Evolutionary conservation across 2,797 vertebrate species (phyloP), one percentile per base, ranked within the genome.

Genomic region (Hemibagrus guttatus): DNA sequence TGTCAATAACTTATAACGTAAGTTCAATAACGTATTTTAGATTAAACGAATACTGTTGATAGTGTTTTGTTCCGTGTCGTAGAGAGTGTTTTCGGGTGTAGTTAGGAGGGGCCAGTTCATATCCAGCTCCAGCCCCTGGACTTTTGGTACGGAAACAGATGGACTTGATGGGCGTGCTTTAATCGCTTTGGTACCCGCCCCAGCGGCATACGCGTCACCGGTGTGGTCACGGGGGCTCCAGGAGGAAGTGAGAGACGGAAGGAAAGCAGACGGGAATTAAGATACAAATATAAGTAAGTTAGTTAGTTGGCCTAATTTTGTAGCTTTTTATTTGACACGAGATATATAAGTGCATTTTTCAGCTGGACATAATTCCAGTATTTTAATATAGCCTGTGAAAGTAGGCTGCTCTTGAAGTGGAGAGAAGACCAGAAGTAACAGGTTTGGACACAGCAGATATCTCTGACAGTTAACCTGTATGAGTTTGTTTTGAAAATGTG

Each of bases 241-340:
- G 39, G 84, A 85, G 87, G 87, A 88, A 88, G 84, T 83, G 84
- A 49, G 79, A 88, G 61, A 81, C 23, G 78, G 69, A 59, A 85
- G 68, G 58, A 42, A 64, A 28, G 42, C 59, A 31, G 6, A 31
- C 74, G 13, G 54, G 4, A 69, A 56, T 21, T 66, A 68, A n/a
- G 6, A 28, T 42, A 72, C 35, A 72, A 83, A 58, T 72, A 21
- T 1, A 42, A 46, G 42, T 74, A 39, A 49, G 39, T 12, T 12
- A 59, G 46, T 39, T 39, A 84, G 6, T 0, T 49, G 35, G 46
- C 0, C 66, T 12, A 23, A 56, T 68, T 21, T 71, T 3, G 19
- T 8, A 35, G 8, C 17, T 59, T 58, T 58, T 58, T 79, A 79
- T 58, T 79, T 39, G 54, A 59, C 76, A 58, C 19, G 19, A 35